Conservation (phyloP, 2,797 vertebrate species). For the Pygocentrus nattereri region DNA sequence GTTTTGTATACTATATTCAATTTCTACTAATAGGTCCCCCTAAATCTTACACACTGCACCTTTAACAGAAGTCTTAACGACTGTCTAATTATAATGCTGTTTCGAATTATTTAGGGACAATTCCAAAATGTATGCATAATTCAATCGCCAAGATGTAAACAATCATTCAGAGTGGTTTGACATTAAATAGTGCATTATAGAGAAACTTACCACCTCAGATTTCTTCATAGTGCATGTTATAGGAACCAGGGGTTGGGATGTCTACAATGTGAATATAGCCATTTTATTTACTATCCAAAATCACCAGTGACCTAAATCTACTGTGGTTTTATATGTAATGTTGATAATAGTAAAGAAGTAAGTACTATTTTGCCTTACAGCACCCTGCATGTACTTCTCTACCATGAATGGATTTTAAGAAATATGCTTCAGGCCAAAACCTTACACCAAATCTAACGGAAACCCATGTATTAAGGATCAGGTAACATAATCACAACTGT, state of each 20-base stretch:
- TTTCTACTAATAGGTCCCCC: too few species aligned
- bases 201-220: background rate
- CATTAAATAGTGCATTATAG: background rate
- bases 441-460: too few species aligned
- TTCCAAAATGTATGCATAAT: background rate
- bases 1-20: too few species aligned
- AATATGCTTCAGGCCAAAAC: too few species aligned
- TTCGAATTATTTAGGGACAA: background rate
- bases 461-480: too few species aligned
- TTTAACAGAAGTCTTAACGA: too few species aligned
- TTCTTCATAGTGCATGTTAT: background rate
- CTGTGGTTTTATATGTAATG: too few species aligned
- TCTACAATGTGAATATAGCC: background rate
- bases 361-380: background rate
- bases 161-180: background rate
- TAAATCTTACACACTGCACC: too few species aligned
- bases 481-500: too few species aligned
- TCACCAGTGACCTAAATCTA: background rate
- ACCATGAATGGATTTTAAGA: background rate
- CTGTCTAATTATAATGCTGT: too few species aligned
- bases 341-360: too few species aligned
- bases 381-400: background rate
- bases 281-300: background rate
- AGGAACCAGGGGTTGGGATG: background rate
- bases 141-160: too few species aligned